phyloP scores from a whole-genome alignment of 1,140 invertebrate genomes.

The Diprion similis region DNA sequence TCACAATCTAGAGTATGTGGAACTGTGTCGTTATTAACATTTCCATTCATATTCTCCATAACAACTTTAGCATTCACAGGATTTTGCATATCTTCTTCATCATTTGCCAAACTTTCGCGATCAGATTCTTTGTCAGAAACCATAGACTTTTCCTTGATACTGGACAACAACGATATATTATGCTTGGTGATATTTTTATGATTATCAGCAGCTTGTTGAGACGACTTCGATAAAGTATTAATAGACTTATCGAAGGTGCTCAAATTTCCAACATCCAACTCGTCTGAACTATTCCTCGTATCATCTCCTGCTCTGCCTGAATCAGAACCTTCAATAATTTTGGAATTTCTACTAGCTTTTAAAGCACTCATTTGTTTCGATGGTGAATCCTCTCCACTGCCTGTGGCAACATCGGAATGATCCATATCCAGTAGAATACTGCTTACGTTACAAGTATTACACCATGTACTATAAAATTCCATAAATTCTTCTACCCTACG shows the following conservation, averaged over 20 bases:
- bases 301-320: too few relatives aligned
- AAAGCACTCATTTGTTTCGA: too few relatives aligned
- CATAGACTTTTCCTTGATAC: neutral
- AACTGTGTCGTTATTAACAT: neutral
- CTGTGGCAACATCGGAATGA: neutral
- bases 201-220: too few relatives aligned
- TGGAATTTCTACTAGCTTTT: too few relatives aligned
- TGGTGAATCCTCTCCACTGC: too few relatives aligned
- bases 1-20: neutral
- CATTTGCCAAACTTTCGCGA: neutral
- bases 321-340: too few relatives aligned
- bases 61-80: neutral
- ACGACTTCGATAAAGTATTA: too few relatives aligned
- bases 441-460: neutral
- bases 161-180: neutral
- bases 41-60: neutral
- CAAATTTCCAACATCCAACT: too few relatives aligned
- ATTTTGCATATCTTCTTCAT: neutral
- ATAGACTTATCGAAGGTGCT: too few relatives aligned
- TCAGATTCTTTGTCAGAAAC: constrained; percentile 13
- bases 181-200: too few relatives aligned
- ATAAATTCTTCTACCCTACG: neutral
- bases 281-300: too few relatives aligned
- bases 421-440: neutral
- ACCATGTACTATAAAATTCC: neutral